These are phyloP conservation scores for Nymphicus hollandicus DNA, from an alignment of 2,113 vertebrate species.

Conservation along the genomic window DNA sequence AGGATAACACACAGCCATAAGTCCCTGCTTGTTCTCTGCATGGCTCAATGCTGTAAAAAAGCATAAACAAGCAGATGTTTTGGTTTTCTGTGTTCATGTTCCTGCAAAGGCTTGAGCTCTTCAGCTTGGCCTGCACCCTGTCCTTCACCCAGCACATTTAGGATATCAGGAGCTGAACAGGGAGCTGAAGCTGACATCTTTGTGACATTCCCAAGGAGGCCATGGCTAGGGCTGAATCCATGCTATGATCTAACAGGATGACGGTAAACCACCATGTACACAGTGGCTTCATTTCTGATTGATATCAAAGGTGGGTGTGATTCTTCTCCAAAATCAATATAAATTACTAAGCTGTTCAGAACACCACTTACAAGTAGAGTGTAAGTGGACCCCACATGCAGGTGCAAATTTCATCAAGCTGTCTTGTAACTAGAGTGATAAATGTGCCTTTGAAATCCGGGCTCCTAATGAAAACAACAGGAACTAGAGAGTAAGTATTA, in stretches of 20 bases:
- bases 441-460: neutral
- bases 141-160: neutral
- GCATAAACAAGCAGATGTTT: neutral
- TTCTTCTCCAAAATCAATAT: neutral
- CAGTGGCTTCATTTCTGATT: neutral
- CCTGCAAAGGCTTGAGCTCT: neutral
- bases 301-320: neutral
- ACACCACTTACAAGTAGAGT: neutral
- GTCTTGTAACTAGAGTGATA: neutral
- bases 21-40: neutral
- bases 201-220: neutral
- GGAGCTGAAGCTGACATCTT: neutral
- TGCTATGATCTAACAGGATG: neutral
- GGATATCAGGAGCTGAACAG: neutral
- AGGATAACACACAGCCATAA: neutral
- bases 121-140: neutral
- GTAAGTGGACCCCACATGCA: neutral
- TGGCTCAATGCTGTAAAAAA: neutral
- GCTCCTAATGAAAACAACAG: neutral
- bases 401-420: neutral
- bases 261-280: rapidly evolving
- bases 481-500: neutral
- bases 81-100: neutral
- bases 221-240: neutral
- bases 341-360: neutral